These are phyloP conservation scores for Crotalus helleri DNA, from an alignment of 2,113 vertebrate genomes.

Conservation along the genomic window DNA sequence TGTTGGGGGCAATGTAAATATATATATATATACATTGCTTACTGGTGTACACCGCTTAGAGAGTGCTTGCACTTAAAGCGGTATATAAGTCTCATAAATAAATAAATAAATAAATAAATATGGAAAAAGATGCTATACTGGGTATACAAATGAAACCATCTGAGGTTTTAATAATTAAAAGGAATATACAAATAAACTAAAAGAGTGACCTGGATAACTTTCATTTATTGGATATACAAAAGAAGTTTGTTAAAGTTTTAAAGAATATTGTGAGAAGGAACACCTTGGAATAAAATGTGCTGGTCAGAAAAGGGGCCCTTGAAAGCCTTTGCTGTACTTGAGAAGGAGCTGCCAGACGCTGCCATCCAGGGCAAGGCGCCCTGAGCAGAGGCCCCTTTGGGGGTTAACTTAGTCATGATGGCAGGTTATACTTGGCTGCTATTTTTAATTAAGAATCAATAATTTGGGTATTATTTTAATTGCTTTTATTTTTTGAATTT, in stretches of 20 bases:
- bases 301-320: not conserved
- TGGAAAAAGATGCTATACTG: not conserved
- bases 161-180: not conserved
- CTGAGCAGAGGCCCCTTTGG: not conserved
- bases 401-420: not conserved
- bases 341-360: not conserved
- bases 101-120: not conserved
- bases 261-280: not conserved
- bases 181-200: not conserved
- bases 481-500: not conserved
- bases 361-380: not conserved
- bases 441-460: not conserved
- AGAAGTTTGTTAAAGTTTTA: not conserved
- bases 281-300: not conserved
- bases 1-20: too few species aligned
- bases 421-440: not conserved
- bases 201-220: not conserved
- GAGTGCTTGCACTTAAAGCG: too few species aligned
- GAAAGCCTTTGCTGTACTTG: not conserved
- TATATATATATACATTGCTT: too few species aligned
- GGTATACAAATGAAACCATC: not conserved
- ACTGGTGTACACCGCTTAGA: too few species aligned
- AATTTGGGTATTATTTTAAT: not conserved
- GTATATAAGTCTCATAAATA: too few species aligned
- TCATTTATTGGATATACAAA: not conserved